phyloP scores from a whole-genome alignment of 2,797 vertebrate species.

The Xyrichtys novacula region DNA sequence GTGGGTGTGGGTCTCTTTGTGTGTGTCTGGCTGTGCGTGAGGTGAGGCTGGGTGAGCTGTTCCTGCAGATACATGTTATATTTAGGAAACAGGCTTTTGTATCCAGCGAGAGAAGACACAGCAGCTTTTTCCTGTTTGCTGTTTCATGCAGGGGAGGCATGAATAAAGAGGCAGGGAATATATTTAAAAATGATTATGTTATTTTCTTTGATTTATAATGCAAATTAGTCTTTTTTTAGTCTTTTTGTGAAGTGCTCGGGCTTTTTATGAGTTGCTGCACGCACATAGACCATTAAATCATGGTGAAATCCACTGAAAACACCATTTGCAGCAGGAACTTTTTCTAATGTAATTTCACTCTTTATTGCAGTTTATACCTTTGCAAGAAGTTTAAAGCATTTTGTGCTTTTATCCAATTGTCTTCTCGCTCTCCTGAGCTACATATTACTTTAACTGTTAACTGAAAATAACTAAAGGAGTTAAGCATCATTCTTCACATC shows the following conservation, averaged over 20 bases:
- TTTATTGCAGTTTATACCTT: neutral
- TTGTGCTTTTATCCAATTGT: neutral
- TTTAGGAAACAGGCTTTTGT: slow-evolving; percentile 14
- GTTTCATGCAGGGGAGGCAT: neutral
- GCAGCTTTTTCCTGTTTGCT: neutral
- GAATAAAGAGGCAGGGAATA: neutral
- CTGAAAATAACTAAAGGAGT: neutral
- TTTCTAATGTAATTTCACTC: neutral
- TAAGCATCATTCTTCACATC: neutral
- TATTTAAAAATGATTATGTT: neutral
- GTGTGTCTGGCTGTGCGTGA: slow-evolving; percentile 11
- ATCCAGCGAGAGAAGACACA: neutral
- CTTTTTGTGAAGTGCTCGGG: neutral
- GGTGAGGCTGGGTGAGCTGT: slow-evolving; percentile 23
- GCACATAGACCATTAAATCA: neutral
- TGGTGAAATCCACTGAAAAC: neutral
- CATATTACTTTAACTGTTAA: neutral
- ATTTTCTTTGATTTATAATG: slow-evolving; percentile 20
- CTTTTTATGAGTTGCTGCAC: neutral
- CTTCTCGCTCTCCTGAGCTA: neutral
- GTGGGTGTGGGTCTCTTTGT: slow-evolving; percentile 7
- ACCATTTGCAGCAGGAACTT: neutral
- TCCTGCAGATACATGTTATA: slow-evolving; percentile 23
- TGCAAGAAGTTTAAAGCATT: neutral
- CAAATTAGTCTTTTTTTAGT: neutral